Base-by-base conservation (phyloP, 2,797 vertebrate species). In the Basileuterus tristriatus region DNA sequence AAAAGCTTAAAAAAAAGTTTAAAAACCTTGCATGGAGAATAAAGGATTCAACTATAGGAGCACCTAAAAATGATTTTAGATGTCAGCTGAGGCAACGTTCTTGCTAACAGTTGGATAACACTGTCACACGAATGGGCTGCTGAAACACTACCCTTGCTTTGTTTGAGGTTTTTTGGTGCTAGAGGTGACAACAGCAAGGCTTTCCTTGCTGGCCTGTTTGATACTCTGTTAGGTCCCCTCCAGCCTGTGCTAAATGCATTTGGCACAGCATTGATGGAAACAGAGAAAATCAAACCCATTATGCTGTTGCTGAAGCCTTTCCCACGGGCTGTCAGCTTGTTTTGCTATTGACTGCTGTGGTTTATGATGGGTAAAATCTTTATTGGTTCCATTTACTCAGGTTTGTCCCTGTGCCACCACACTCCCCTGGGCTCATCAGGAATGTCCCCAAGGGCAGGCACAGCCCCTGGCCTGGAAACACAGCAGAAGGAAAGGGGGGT, bases 211-310 rank as follows among this genome's bases (percentile, higher is more conserved):
- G 39, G 68, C 41, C 50, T 63, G 37, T 70, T 76, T 83, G 94
- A 87, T 79, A 64, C 2, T 44, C 85, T 26, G 29, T 69, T 86
- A 95, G 91, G 82, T 77, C 56, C 71, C 39, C 90, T 85, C 74
- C 92, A 72, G 50, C 74, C 83, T 59, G 13, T 52, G 70, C 82
- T 92, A 91, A 96, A 92, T 59, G 93, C 70, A 83, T 83, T 90
- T 93, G 58, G 68, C 72, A 59, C 8, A 0, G 81, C 94, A 91
- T 39, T 62, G 84, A 91, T 50, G 64, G 67, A 65, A 89, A 78
- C 62, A 49, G 77, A 92, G 93, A 65, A 94, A 96, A 96, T 96
- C 85, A 87, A 96, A 97, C 30, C 89, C 93, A 91, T 94, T 92
- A 93, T 6, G 11, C 43, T 89, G 46, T 30, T 50, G 75, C 92